Evolutionary conservation across 2,113 vertebrate genomes (phyloP).

Genomic region (Butorides virescens): DNA sequence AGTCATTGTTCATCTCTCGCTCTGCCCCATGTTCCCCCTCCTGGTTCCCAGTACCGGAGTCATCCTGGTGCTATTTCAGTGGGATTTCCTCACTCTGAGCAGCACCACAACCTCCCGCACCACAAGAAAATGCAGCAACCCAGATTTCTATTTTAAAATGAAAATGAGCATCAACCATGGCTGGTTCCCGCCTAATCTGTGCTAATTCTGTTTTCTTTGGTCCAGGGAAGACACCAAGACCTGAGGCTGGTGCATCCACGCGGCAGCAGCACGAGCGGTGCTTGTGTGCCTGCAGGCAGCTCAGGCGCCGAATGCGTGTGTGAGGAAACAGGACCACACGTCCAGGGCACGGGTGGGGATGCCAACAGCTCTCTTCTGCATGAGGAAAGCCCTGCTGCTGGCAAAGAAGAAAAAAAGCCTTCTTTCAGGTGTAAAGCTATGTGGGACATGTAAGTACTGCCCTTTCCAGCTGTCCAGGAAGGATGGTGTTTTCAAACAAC

Average conservation of each 20-base stretch:
- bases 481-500: neutral
- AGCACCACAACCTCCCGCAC: neutral
- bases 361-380: neutral
- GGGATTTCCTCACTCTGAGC: neutral
- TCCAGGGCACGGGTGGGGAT: neutral
- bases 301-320: rapidly evolving
- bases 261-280: rapidly evolving
- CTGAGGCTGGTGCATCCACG: rapidly evolving
- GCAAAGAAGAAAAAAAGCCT: neutral
- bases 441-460: neutral
- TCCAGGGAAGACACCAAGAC: neutral
- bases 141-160: neutral
- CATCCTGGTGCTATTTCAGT: neutral
- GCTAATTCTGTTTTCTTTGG: neutral
- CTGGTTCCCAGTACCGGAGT: neutral
- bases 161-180: neutral
- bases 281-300: neutral
- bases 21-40: neutral
- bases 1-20: neutral
- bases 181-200: neutral
- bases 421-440: neutral
- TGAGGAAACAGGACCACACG: neutral
- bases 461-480: neutral
- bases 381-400: neutral
- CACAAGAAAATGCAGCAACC: neutral